phyloP scores from a whole-genome alignment of 2,888 invertebrate genomes.

The Kuschelorhynchus macadamiae region DNA sequence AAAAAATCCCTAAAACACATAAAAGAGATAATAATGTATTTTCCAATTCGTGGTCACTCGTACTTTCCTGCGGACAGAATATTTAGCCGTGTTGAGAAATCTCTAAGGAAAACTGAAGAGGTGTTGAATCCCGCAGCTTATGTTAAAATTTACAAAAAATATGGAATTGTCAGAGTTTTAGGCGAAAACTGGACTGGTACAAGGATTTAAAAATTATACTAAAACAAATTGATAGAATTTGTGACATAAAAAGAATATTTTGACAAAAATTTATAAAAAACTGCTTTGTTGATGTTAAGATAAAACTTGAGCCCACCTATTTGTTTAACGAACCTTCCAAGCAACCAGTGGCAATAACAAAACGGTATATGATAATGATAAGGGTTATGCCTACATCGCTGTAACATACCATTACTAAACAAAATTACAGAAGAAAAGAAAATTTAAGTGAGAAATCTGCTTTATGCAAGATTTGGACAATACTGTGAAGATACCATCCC shows the following conservation, averaged over 20 bases:
- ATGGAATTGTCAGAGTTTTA: neutral
- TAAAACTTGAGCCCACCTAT: neutral
- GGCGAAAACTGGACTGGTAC: neutral
- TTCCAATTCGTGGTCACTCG: conserved; percentile 16
- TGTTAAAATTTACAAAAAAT: neutral
- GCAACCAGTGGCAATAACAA: neutral
- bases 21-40: conserved; percentile 4
- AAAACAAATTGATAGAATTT: conserved; percentile 1
- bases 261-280: neutral
- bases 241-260: neutral
- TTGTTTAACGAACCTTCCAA: neutral
- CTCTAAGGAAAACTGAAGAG: neutral
- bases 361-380: neutral
- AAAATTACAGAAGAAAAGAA: too few species aligned
- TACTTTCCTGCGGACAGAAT: conserved; percentile 11
- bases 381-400: too few species aligned
- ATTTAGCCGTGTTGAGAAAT: conserved; percentile 15
- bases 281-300: neutral
- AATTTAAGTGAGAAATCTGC: neutral
- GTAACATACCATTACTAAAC: too few species aligned
- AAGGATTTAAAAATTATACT: neutral
- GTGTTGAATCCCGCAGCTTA: neutral
- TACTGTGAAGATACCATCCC: conserved; percentile 1
- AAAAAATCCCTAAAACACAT: conserved; percentile 5
- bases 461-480: neutral